phyloP scores from a whole-genome alignment of 1,140 invertebrate genomes.

The Aporrectodea caliginosa region DNA sequence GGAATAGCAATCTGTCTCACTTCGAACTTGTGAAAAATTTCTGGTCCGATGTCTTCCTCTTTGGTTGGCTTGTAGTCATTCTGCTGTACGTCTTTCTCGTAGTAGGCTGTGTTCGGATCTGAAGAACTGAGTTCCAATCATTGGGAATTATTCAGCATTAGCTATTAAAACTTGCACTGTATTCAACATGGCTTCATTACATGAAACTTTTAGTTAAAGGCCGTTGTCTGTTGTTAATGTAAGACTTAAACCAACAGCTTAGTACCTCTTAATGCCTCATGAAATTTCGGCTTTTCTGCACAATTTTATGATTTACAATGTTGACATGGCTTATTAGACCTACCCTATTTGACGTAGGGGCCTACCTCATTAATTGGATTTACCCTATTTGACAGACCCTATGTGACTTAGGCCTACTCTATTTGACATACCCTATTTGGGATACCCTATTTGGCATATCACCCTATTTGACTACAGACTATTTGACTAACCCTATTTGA shows the following conservation, averaged over 20 bases:
- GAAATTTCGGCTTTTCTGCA: too few species aligned
- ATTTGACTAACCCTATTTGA: background rate
- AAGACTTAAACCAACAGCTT: too few species aligned
- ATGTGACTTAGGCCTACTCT: background rate
- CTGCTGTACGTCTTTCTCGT: background rate
- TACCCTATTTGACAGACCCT: background rate
- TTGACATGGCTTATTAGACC: too few species aligned
- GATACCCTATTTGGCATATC: background rate
- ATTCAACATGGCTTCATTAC: background rate
- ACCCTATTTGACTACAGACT: background rate
- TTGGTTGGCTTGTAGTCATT: background rate
- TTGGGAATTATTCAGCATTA: background rate
- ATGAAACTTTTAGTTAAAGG: background rate
- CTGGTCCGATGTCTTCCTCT: background rate
- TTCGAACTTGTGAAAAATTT: background rate
- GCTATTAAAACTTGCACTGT: background rate
- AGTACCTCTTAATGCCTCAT: too few species aligned
- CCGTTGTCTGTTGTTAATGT: too few species aligned
- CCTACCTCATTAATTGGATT: too few species aligned
- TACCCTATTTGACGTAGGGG: too few species aligned
- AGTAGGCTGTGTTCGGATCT: background rate
- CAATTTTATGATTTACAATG: too few species aligned
- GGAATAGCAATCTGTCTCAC: too few species aligned
- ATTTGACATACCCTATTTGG: background rate
- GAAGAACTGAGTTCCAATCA: background rate